These are phyloP conservation scores for Todiramphus saurophagus DNA, from an alignment of 2,113 vertebrate species.

Conservation along the genomic window DNA sequence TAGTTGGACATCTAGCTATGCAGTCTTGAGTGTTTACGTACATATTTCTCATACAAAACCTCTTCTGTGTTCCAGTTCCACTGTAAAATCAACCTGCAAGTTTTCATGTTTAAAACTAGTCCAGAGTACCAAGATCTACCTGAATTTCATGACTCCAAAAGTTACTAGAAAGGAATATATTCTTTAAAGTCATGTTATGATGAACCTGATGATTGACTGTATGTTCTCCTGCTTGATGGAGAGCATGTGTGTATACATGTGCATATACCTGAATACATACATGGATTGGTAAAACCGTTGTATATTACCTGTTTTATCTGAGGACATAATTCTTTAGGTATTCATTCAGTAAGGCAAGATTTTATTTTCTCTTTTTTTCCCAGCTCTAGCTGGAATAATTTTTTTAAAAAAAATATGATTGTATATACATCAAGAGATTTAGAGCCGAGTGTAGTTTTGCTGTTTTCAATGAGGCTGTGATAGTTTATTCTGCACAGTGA, in stretches of 20 bases:
- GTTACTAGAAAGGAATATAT: background rate
- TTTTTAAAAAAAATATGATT: background rate
- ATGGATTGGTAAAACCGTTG: too few relatives aligned
- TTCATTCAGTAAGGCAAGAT: background rate
- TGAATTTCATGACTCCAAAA: background rate
- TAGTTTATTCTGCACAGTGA: background rate
- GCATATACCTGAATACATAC: background rate
- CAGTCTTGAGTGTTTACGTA: fast-evolving
- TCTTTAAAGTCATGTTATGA: background rate
- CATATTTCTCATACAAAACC: background rate
- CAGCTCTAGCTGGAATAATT: background rate
- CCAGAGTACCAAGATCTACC: background rate
- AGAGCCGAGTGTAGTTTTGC: background rate
- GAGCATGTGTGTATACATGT: fast-evolving
- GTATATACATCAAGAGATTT: background rate
- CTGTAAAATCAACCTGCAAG: background rate
- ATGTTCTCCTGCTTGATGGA: background rate
- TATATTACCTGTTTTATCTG: background rate
- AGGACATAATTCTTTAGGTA: background rate
- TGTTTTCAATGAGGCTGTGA: background rate
- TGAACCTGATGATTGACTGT: background rate
- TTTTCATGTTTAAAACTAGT: background rate
- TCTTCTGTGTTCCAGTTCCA: background rate
- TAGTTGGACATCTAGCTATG: background rate
- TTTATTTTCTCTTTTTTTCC: background rate